Conservation (phyloP, 2,888 invertebrate genomes). For the Melikaiella ostensackeni region DNA sequence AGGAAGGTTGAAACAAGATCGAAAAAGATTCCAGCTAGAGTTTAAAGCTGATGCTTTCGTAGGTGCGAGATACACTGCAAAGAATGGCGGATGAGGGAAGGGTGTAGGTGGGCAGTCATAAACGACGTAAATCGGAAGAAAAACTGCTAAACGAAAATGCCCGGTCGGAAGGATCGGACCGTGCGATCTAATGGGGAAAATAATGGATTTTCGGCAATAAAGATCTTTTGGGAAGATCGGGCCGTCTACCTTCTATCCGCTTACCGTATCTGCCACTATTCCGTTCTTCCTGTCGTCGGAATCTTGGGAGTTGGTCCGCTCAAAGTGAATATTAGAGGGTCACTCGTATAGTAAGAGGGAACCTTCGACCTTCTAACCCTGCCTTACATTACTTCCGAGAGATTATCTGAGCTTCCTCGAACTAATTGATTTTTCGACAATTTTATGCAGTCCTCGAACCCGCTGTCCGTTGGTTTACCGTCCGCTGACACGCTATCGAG, state of each 20-base stretch:
- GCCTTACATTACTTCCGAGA: slow-evolving; percentile 59
- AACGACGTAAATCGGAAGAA: slow-evolving; percentile 74
- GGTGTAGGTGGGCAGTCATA: slow-evolving; percentile 66
- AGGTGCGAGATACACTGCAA: slow-evolving; percentile 55
- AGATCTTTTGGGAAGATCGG: slow-evolving; percentile 73
- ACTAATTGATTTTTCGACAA: slow-evolving; percentile 73
- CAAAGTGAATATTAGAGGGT: slow-evolving; percentile 38
- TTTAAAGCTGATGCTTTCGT: slow-evolving; percentile 57
- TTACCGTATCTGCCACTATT: slow-evolving; percentile 35
- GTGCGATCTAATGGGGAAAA: slow-evolving; percentile 75
- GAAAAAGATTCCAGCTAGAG: slow-evolving; percentile 56
- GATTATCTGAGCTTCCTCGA: slow-evolving; percentile 67
- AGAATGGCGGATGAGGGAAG: slow-evolving; percentile 52
- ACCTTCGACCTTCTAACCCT: slow-evolving; percentile 58
- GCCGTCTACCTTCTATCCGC: slow-evolving; percentile 57
- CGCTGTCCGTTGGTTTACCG: slow-evolving; percentile 59
- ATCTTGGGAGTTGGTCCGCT: slow-evolving; percentile 46
- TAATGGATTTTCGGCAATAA: slow-evolving; percentile 77
- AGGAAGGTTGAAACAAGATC: slow-evolving; percentile 61
- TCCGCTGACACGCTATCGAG: slow-evolving; percentile 59
- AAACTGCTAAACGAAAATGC: slow-evolving; percentile 77
- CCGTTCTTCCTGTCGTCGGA: slow-evolving; percentile 49
- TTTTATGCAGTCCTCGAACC: slow-evolving; percentile 63
- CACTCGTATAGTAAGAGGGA: slow-evolving; percentile 49
- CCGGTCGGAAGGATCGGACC: slow-evolving; percentile 67